These are phyloP conservation scores for Phlogophora meticulosa DNA, from an alignment of 2,888 invertebrate genomes.

Conservation along the genomic window DNA sequence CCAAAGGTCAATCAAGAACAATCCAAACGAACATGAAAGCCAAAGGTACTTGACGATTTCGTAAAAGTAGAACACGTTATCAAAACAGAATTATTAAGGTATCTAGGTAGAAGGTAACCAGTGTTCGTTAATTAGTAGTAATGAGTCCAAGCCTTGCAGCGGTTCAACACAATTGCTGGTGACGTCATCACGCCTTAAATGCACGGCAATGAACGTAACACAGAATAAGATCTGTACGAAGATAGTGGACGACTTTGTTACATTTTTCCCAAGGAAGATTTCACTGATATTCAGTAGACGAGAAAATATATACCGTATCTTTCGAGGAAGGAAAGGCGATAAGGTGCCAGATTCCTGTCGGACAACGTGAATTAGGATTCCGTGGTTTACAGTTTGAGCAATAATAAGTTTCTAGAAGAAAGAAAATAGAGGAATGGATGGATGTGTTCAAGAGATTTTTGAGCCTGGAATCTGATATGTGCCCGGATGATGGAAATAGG, in stretches of 20 bases:
- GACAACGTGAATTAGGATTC: neutral
- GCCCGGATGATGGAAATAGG: too few species aligned
- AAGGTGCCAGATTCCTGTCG: conserved; percentile 19
- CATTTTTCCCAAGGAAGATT: conserved; percentile 45
- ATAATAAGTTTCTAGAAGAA: neutral
- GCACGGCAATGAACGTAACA: conserved; percentile 64
- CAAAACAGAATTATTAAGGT: conserved; percentile 58
- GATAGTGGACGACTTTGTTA: conserved; percentile 51
- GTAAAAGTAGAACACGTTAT: conserved; percentile 56
- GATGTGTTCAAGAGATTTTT: too few species aligned
- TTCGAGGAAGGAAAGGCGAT: conserved; percentile 42
- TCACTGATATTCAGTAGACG: conserved; percentile 31
- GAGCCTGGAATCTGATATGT: too few species aligned
- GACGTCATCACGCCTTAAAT: conserved; percentile 68
- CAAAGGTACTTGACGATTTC: conserved; percentile 8
- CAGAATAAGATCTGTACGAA: conserved; percentile 49
- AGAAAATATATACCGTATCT: conserved; percentile 47
- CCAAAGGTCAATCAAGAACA: neutral
- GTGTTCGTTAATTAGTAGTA: conserved; percentile 74
- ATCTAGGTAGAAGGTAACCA: conserved; percentile 68
- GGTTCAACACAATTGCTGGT: conserved; percentile 69
- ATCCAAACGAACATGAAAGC: neutral
- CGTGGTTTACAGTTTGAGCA: neutral
- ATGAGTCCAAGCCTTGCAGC: conserved; percentile 70
- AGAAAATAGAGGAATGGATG: too few species aligned